Base-by-base conservation (phyloP, 2,113 vertebrate species). In the Tetraodon nigroviridis region DNA sequence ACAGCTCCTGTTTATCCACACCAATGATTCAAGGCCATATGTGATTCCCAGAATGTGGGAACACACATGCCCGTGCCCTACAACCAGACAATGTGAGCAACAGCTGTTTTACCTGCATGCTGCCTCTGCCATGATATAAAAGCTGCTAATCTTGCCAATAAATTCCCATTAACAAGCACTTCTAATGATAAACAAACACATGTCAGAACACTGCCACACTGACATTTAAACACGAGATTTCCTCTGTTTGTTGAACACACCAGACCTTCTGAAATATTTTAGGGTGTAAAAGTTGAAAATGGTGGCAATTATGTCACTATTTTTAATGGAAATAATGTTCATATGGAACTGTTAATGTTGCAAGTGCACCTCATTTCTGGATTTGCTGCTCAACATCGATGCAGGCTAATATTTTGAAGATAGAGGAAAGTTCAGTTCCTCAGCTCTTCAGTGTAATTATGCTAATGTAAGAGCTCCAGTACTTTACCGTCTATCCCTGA, bases 51-150 rank as follows among this genome's bases (percentile, higher is more conserved):
- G 83, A 73, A 84, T 77, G 67, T 52, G 64, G 53, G 76, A 71
- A 79, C 86, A 87, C 73, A 52, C 52, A 20, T 80, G 73, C 84
- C 72, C 65, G 24, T 79, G 73, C 84, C 72, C 65, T 71, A 67
- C 73, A 82, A 84, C 61, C 48, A 83, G 71, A 80, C 58, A 81
- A 85, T 91, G 90, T 27, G 69, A 85, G 58, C 81, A 87, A 68
- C 85, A 83, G 87, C 76, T 89, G 65, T 81, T 86, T 91, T 76
- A 86, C 74, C 84, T 90, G 78, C 86, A 48, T 75, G 67, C 79
- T 79, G 83, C 78, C 84, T 73, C 75, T 64, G 72, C 59, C 59
- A 78, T 71, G 80, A 81, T 90, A 89, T 89, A 87, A 91, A 82
- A 71, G 75, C 71, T 69, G 69, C 81, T 87, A 85, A 88, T 85